Conservation (phyloP, 2,113 vertebrate species). For the Etheostoma spectabile region DNA sequence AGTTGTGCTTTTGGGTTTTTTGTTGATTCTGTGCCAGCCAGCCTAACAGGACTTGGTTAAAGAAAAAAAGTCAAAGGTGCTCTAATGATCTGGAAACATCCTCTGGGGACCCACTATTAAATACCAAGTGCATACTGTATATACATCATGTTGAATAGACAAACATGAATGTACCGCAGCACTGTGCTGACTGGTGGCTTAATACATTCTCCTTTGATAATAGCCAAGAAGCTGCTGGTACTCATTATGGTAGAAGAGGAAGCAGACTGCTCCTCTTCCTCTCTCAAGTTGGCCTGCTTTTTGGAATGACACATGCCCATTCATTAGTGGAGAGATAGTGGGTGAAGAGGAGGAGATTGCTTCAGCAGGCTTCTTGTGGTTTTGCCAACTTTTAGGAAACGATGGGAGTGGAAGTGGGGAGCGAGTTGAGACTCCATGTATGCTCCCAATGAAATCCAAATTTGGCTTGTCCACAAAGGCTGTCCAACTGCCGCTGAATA, state of each 20-base stretch:
- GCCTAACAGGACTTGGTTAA: not conserved
- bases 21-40: not conserved
- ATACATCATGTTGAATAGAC: not conserved
- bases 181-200: conserved; percentile 7
- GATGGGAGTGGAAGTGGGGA: conserved; percentile 33
- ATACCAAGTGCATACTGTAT: not conserved
- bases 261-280: conserved; percentile 58
- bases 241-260: conserved; percentile 53
- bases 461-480: conserved; percentile 35
- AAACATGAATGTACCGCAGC: conserved; percentile 1
- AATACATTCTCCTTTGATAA: conserved; percentile 38
- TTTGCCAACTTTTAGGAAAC: conserved; percentile 42
- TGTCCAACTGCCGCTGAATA: conserved; percentile 10
- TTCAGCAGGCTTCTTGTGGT: conserved; percentile 46
- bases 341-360: conserved; percentile 26
- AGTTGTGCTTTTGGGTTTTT: not conserved
- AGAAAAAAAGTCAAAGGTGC: not conserved
- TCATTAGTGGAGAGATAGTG: conserved; percentile 54
- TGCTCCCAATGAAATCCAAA: conserved; percentile 19
- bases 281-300: conserved; percentile 45
- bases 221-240: conserved; percentile 42
- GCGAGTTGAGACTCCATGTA: conserved; percentile 17
- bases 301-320: conserved; percentile 54
- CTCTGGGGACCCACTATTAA: too few relatives aligned
- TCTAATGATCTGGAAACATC: not conserved